A percentile compares a stretch with the other conserved stretches of the same genome.
These are phyloP conservation scores for Ophraella communa DNA, from an alignment of 2,888 invertebrate genomes.

Conservation along the genomic window DNA sequence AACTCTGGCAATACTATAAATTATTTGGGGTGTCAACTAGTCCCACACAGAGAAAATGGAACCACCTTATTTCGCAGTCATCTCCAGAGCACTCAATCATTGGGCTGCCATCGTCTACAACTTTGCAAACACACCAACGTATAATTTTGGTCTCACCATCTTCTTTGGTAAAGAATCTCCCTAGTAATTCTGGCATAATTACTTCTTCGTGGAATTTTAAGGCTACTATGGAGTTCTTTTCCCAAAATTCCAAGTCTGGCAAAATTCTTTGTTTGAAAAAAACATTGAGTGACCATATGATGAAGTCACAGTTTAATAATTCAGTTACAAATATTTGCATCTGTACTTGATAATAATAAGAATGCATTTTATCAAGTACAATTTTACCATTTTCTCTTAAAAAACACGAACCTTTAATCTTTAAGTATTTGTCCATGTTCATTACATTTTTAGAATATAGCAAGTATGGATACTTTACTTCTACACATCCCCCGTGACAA, in stretches of 20 bases:
- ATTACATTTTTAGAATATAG: background rate
- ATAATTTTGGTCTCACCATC: slow-evolving; percentile 15
- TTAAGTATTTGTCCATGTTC: background rate
- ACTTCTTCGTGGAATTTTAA: slow-evolving; percentile 20
- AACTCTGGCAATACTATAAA: background rate
- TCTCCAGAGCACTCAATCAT: background rate
- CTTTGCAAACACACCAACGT: slow-evolving; percentile 25
- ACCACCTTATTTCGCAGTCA: background rate
- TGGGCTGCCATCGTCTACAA: slow-evolving; percentile 32
- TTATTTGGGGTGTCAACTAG: background rate
- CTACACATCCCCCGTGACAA: background rate
- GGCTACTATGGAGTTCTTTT: background rate
- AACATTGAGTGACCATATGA: background rate
- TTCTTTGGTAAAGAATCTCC: slow-evolving; percentile 22
- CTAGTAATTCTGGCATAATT: slow-evolving; percentile 29
- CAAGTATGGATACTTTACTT: background rate
- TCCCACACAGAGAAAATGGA: background rate
- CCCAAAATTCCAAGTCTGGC: background rate
- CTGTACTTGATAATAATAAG: slow-evolving; percentile 17
- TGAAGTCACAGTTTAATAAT: slow-evolving; percentile 21
- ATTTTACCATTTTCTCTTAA: background rate
- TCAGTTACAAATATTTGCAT: slow-evolving; percentile 27
- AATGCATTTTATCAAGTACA: background rate
- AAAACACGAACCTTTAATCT: background rate
- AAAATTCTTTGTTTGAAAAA: background rate